Conservation (phyloP, 2,888 invertebrate species). For the Ennomos quercinarius region DNA sequence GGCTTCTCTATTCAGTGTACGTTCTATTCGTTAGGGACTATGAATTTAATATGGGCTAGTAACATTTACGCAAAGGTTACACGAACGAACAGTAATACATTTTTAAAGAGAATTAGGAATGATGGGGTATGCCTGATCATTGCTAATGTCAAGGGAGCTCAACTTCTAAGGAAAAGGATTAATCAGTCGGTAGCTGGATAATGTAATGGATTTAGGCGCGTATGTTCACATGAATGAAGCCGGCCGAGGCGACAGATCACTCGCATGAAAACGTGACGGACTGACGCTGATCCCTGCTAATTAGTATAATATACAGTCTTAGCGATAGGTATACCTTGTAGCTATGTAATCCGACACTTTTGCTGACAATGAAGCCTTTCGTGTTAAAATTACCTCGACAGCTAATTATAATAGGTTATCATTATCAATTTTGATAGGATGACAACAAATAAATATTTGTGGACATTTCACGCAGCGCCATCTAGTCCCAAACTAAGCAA, state of each 20-base stretch:
- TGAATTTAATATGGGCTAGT: conserved; percentile 29
- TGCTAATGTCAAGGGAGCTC: conserved; percentile 31
- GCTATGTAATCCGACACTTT: conserved; percentile 44
- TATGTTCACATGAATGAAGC: conserved; percentile 20
- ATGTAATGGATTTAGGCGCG: conserved; percentile 29
- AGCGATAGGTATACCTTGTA: conserved; percentile 47
- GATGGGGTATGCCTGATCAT: conserved; percentile 4
- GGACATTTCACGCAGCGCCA: no score
- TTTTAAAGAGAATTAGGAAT: conserved; percentile 24
- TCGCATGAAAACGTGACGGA: conserved; percentile 52
- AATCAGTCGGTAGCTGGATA: conserved; percentile 26
- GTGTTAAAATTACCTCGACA: conserved; percentile 12
- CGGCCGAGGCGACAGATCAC: conserved; percentile 47
- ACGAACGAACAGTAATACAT: conserved; percentile 30
- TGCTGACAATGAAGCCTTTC: conserved; percentile 17
- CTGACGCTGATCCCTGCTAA: conserved; percentile 54
- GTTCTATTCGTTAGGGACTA: conserved; percentile 28
- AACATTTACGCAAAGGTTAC: conserved; percentile 38
- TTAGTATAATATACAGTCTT: conserved; percentile 54
- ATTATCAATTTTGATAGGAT: conserved; percentile 3
- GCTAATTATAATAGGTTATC: conserved; percentile 5
- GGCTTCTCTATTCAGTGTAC: conserved; percentile 22
- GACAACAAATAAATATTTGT: no score
- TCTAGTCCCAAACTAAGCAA: no score
- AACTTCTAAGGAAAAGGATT: conserved; percentile 36